These are phyloP conservation scores for Drosophila neocordata DNA, from an alignment of 1,140 invertebrate species.

Conservation along the genomic window DNA sequence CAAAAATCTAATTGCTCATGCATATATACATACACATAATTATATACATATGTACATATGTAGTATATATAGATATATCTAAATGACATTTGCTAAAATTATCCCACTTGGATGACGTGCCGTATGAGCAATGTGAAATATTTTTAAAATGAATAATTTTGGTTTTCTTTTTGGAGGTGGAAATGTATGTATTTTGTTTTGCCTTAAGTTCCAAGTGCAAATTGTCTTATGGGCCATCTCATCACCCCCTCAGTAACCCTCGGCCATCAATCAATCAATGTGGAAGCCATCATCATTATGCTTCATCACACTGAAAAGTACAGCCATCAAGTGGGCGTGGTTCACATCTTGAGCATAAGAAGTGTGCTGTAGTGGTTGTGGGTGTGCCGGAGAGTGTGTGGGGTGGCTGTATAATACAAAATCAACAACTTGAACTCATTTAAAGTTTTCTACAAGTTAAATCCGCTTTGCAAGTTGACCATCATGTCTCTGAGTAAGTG, in stretches of 20 bases:
- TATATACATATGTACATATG: constrained; percentile 9
- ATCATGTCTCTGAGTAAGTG: constrained; percentile 45
- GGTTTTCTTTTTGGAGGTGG: constrained; percentile 15
- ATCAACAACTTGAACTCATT: constrained; percentile 75
- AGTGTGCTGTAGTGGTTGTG: background rate
- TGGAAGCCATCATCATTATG: constrained; percentile 72
- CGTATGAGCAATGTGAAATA: constrained; percentile 67
- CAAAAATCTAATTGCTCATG: constrained; percentile 66
- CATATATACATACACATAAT: background rate
- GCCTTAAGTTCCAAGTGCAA: constrained; percentile 53
- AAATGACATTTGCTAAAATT: constrained; percentile 39
- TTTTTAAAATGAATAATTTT: constrained; percentile 7
- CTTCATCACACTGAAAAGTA: constrained; percentile 45
- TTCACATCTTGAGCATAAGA: constrained; percentile 6
- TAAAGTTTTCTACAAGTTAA: constrained; percentile 73
- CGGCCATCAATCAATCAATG: constrained; percentile 61
- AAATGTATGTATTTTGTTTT: background rate
- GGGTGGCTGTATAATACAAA: constrained; percentile 27
- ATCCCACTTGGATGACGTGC: constrained; percentile 45
- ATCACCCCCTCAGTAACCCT: background rate
- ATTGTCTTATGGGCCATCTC: constrained; percentile 14
- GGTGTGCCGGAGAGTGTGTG: background rate
- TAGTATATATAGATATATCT: constrained; percentile 5
- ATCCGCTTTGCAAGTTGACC: constrained; percentile 71
- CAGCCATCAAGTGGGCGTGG: constrained; percentile 45